Base-by-base conservation (phyloP, 2,797 vertebrate species). In the Lepus townsendii region DNA sequence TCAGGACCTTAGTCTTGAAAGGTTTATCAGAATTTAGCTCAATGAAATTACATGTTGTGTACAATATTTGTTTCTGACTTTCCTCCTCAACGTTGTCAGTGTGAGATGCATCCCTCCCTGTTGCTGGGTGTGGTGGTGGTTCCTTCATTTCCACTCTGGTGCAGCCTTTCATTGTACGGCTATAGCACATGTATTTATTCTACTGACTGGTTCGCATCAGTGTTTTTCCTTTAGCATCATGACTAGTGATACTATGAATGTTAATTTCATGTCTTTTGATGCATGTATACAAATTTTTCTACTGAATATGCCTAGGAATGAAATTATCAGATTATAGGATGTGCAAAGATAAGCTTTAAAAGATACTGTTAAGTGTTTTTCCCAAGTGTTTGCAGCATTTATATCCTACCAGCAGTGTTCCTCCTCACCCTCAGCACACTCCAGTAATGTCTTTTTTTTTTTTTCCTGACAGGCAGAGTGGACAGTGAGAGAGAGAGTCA, bases 161-260 rank as follows among this genome's bases (percentile, higher is more conserved):
- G 32, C 26, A 47, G 6, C 22, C 69, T 73, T 75, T 79, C 62
- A 47, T 54, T 79, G 6, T 80, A 54, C 60, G 26, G 73, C 27
- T 85, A 11, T 38, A 71, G 79, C 3, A 86, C 26, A 75, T 42
- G 32, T 82, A 79, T 79, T 86, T 76, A 68, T 26, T 57, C 27
- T 80, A 50, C 13, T 78, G 42, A 52, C 83, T 12, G 11, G 3
- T 66, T 27, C 14, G 80, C 2, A 79, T 52, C 62, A 79, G n/a
- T 38, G 19, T 27, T 90, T 83, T 83, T 83, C n/a, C 30, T 87
- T 91, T 77, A 76, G 32, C 7, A 90, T 65, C 69, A 88, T 54
- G 32, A 76, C 91, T 75, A 85, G 27, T 69, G 17, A 60, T 57
- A 50, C 7, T 52, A 69, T 60, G 0, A 88, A 68, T 77, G 54